Evolutionary conservation across 2,797 vertebrate genomes (phyloP).

Genomic region (Pangasius mekongensis): DNA sequence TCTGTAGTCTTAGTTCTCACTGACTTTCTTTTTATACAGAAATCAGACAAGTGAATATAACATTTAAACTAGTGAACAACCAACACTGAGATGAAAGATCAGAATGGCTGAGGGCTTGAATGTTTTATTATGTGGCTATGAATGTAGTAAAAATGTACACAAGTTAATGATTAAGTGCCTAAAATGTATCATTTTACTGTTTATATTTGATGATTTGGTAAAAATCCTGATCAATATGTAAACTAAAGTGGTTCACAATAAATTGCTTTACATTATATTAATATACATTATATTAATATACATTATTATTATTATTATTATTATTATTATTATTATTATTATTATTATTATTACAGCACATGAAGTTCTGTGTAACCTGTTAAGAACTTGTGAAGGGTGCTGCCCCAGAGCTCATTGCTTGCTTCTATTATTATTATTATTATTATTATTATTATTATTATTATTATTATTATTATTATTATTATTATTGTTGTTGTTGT

Average conservation of each 20-base stretch:
- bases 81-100: background rate
- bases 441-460: background rate
- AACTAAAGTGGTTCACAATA: background rate
- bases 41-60: background rate
- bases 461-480: background rate
- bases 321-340: background rate
- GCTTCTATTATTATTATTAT: background rate
- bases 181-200: background rate
- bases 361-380: background rate
- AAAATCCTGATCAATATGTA: background rate
- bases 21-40: conserved; percentile 13
- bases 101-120: background rate
- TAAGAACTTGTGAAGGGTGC: background rate
- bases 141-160: background rate
- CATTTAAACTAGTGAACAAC: conserved; percentile 2
- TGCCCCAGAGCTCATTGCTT: background rate
- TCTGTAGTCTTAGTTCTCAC: background rate
- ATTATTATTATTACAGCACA: background rate
- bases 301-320: background rate
- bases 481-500: background rate
- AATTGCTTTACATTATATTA: background rate
- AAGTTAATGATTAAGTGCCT: background rate
- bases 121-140: background rate
- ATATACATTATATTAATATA: background rate
- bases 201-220: background rate